Conservation (phyloP, 2,888 invertebrate species). For the Eupithecia inturbata region DNA sequence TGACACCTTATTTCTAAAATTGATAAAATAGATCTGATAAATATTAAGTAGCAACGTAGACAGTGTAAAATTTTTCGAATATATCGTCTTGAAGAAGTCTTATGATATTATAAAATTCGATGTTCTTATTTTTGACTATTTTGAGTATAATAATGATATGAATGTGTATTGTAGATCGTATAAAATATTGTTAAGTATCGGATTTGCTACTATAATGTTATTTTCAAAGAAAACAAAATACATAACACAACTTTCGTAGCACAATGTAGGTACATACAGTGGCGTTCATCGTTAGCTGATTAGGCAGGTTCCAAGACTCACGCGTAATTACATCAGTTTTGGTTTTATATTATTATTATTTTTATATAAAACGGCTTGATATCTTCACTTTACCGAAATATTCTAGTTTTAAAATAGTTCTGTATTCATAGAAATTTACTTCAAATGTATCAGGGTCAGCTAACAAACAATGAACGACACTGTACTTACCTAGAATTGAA, state of each 20-base stretch:
- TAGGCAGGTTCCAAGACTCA: too few species aligned
- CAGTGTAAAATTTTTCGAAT: slow-evolving; percentile 26
- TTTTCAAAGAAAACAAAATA: not conserved
- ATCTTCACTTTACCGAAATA: too few species aligned
- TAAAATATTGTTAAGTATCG: slow-evolving; percentile 32
- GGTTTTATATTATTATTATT: too few species aligned
- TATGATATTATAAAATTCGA: slow-evolving; percentile 38
- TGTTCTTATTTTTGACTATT: slow-evolving; percentile 23
- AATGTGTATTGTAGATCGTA: slow-evolving; percentile 27
- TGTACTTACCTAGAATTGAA: slow-evolving; percentile 1
- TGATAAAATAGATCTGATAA: slow-evolving; percentile 37
- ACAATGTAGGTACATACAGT: not conserved
- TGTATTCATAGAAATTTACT: too few species aligned
- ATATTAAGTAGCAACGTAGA: slow-evolving; percentile 25
- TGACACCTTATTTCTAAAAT: slow-evolving; percentile 29
- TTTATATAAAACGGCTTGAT: too few species aligned
- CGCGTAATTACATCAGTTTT: too few species aligned
- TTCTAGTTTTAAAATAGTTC: too few species aligned
- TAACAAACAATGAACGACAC: too few species aligned
- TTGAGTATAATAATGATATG: slow-evolving; percentile 4
- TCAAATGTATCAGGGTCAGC: too few species aligned
- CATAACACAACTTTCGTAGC: slow-evolving; percentile 5
- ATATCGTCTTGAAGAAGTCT: slow-evolving; percentile 33
- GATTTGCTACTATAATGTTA: slow-evolving; percentile 26
- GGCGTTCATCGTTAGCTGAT: too few species aligned